Base-by-base conservation (phyloP, 2,797 vertebrate genomes). In the Myripristis murdjan region DNA sequence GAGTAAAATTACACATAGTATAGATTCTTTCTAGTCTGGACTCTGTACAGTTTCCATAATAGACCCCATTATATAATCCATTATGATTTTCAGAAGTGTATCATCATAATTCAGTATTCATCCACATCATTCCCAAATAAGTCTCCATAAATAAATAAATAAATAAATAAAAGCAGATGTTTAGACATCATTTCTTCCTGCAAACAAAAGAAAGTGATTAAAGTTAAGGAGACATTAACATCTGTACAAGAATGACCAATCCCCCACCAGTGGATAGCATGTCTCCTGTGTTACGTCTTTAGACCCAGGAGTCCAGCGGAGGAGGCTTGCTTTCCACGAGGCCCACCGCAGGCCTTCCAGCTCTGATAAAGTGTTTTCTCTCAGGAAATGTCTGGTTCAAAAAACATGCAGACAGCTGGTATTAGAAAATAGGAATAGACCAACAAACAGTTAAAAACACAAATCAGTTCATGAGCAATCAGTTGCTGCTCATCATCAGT, bases 301-400 rank as follows among this genome's bases (percentile, higher is more conserved):
- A 99, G 91, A 99, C 98, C 98, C 98, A 99, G 82, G 98, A 99
- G 95, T 99, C 98, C 93, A 99, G 96, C 67, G 98, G 98, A 87
- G 97, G 98, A 86, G 97, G 97, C 89, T 98, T 98, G 93, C 96
- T 93, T 86, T 98, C 97, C 94, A 98, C 97, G 94, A 98, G 96
- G 93, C 97, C 98, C 90, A 99, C 97, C 3, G 96, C 94, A 75
- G 98, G 97, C 93, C 98, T 96, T 93, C 96, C 98, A 94, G 96
- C 96, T 95, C 97, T 95, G 87, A 95, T 96, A 95, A 97, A 97
- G 93, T 95, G 97, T 93, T 98, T 99, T 91, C 96, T 97, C 95
- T 97, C 94, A 92, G 95, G 95, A 89, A 96, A 94, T 80, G 95
- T 96, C 98, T 99, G 92, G 88, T 94, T 91, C 91, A 92, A 85